Base-by-base conservation (phyloP, 1,140 invertebrate genomes). In the Panagrolaimus sp. region DNA sequence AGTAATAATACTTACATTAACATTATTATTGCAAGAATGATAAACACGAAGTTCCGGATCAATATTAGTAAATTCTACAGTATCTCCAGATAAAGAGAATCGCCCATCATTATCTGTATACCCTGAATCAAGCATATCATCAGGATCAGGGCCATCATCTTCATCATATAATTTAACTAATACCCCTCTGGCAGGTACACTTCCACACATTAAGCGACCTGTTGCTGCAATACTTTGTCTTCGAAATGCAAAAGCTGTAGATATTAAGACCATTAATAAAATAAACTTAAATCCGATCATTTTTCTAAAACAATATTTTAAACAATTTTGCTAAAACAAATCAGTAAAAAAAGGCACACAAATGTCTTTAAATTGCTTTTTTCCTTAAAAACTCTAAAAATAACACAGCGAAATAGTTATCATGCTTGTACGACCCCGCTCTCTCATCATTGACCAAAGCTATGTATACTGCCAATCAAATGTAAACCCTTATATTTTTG, bases 81-180 rank as follows among this genome's bases (percentile, higher is more conserved):
- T 79, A 23, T 76, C 73, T 11, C 80, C 80, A 20, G 44, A n/a
- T 27, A 80, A 65, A 23, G 65, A 46, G 51, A 82, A 82, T 20
- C 42, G 44, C 0, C 80, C 80, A n/a, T 79, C 57, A 20, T n/a
- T 42, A 42, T 71, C 70, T 8, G 80, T 83, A 38, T 72, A 73
- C 14, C 31, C 64, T 20, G 62, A 70, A 46, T 76, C 77, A 4
- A 83, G 70, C 25, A 75, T n/a, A 47, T 82, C 80, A 66, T 82
- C 81, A 1, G 80, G 82, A 67, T 82, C 81, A 2, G 81, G 80
- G 2, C 78, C 78, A 68, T 80, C 75, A 62, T 82, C 78, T 63
- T 83, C 72, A 62, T 81, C 79, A 43, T 72, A 72, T 13, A 81
- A 68, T 65, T 81, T 81, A 9, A 81, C 79, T 0, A 79, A 66